Evolutionary conservation across 2,797 vertebrate species (phyloP).

Genomic region (Protonibea diacanthus): DNA sequence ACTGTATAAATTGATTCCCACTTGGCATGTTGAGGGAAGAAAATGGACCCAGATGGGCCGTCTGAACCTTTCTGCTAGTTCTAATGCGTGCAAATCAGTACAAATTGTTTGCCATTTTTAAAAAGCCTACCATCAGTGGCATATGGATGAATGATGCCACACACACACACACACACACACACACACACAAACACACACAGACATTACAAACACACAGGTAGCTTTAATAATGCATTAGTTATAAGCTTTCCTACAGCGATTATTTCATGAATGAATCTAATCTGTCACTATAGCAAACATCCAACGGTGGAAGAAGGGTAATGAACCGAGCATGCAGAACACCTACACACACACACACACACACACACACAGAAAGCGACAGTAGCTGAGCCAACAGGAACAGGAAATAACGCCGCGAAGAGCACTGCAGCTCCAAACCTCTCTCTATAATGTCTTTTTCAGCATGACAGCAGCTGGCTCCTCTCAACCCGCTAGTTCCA

Average conservation of each 20-base stretch:
- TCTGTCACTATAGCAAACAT: constrained; percentile 30
- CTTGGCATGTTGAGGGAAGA: constrained; percentile 49
- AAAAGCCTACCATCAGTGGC: constrained; percentile 21
- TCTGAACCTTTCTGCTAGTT: constrained; percentile 56
- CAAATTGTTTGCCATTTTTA: constrained; percentile 63
- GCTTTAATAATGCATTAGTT: constrained; percentile 41
- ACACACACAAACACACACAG: constrained; percentile 11
- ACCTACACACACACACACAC: constrained; percentile 33
- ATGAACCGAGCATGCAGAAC: constrained; percentile 36
- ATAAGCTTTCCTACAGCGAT: constrained; percentile 10
- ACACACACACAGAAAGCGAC: constrained; percentile 9
- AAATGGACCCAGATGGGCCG: constrained; percentile 43
- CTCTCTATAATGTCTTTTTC: constrained; percentile 47
- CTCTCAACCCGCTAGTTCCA: constrained; percentile 48
- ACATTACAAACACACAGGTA: constrained; percentile 7
- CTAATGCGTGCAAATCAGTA: constrained; percentile 72
- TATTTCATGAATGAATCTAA: constrained; percentile 48
- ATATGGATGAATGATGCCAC: constrained; percentile 36
- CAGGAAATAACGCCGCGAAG: constrained; percentile 21
- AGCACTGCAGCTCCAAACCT: constrained; percentile 20
- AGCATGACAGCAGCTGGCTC: constrained; percentile 65
- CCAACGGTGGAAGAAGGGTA: constrained; percentile 16
- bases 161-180: constrained; percentile 18
- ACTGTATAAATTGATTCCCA: constrained; percentile 54
- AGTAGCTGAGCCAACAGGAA: constrained; percentile 18